Base-by-base conservation (phyloP, 1,140 invertebrate species). In the Chrysoperla carnea region DNA sequence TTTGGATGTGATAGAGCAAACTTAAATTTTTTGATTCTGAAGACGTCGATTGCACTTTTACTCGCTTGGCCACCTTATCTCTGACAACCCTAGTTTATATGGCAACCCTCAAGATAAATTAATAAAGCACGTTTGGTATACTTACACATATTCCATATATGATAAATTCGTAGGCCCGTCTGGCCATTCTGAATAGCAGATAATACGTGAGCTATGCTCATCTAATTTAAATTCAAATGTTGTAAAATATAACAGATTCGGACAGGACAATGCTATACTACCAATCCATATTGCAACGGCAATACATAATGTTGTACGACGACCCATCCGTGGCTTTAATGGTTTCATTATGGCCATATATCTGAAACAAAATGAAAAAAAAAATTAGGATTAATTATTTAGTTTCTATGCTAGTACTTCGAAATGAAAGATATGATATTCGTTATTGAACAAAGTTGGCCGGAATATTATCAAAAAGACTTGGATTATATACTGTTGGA, bases 271-370 rank as follows among this genome's bases (percentile, higher is more conserved):
- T 8, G 81, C 58, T 1, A 72, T 73, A 6, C 84, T 78, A 6
- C 76, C 61, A 1, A 78, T 56, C 91, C 91, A 94, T 43, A 91
- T 91, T 15, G 72, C 63, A 1, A 78, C 64, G 0, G 84, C 84
- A 35, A 92, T 78, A 45, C 76, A 75, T n/a, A 93, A 61, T 1
- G 90, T 92, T 0, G 76, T 70, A 27, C 76, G 67, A 48, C 76
- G 75, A 5, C 88, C 84, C 69, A 93, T 81, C 37, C 87, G 69
- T 6, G 83, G 86, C 47, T 78, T 70, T 46, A 94, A 62, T 0
- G 91, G 91, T 56, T 85, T 82, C 69, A 94, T 87, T 49, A 94
- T 93, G 23, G 89, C 90, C 63, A 87, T 81, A 57, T 91, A 93
- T 52, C 89, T 89, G 69, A 3, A 62, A 62, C 37, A 39, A 39